Base-by-base conservation (phyloP, 1,140 invertebrate genomes). In the Lineus longissimus region DNA sequence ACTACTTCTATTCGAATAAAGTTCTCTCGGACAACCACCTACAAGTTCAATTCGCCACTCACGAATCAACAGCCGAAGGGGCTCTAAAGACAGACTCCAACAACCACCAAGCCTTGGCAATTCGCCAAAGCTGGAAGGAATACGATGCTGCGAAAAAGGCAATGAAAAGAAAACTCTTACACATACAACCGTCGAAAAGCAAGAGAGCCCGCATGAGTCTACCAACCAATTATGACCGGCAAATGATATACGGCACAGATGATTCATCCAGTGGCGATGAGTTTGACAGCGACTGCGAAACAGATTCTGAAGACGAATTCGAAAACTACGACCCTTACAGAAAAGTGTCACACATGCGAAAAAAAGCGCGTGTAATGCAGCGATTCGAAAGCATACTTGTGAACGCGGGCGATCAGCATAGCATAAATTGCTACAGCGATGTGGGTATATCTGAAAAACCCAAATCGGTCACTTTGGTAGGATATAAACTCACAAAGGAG, bases 201-300 rank as follows among this genome's bases (percentile, higher is more conserved):
- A 51, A 51, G n/a, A 4, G 47, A 7, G 47, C 47, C n/a, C 47
- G n/a, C 9, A 9, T 51, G n/a, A 51, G 25, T n/a, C 4, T 51
- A n/a, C 47, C 47, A 6, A 7, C 47, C n/a, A 51, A n/a, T 7
- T 51, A 51, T 27, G 47, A 51, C n/a, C 47, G 47, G 4, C 6
- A 51, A 51, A 51, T 51, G 47, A 51, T 51, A n/a, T 51, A 51
- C n/a, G 47, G 47, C 47, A 51, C 47, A 27, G 47, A 51, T n/a
- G 47, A 51, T n/a, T 51, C 47, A 6, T 51, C 47, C 4, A 51
- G 47, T 27, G 47, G 47, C 47, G 25, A n/a, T 51, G 47, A 51
- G n/a, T 51, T 51, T 19, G 47, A 51, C 25, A 51, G 47, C 25
- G 47, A 51, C 47, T 51, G 47, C n/a, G 47, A 51, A 51, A 51